Evolutionary conservation across 2,888 invertebrate genomes (phyloP).

Genomic region (Andrena trimmerana): DNA sequence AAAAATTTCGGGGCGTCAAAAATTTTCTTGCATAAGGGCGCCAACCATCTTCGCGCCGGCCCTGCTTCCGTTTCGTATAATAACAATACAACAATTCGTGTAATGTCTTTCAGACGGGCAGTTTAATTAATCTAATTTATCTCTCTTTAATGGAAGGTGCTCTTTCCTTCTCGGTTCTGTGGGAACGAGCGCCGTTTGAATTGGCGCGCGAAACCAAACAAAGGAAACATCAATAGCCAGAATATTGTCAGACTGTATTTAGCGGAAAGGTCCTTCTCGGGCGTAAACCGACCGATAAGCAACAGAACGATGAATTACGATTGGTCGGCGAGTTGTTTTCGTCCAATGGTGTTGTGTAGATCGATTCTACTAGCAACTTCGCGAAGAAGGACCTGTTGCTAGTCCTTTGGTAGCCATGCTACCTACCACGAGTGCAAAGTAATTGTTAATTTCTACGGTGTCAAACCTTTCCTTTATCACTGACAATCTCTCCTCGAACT

Average conservation of each 20-base stretch:
- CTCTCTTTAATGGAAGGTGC: not conserved
- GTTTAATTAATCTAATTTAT: not conserved
- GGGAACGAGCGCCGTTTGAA: slow-evolving; percentile 8
- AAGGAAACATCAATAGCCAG: slow-evolving; percentile 2
- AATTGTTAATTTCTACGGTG: slow-evolving; percentile 18
- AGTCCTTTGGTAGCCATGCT: slow-evolving; percentile 50
- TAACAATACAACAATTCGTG: not conserved
- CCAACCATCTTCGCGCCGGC: too few species aligned
- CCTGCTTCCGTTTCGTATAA: not conserved
- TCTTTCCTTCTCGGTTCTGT: not conserved
- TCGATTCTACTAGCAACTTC: slow-evolving; percentile 11
- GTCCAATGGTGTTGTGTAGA: slow-evolving; percentile 48
- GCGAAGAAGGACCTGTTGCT: slow-evolving; percentile 56
- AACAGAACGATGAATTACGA: slow-evolving; percentile 17
- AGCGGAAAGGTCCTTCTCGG: slow-evolving; percentile 16
- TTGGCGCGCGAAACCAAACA: slow-evolving; percentile 40
- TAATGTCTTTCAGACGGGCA: not conserved
- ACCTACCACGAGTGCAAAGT: slow-evolving; percentile 9
- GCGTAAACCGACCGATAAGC: slow-evolving; percentile 1
- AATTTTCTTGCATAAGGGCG: too few species aligned
- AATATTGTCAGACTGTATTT: not conserved
- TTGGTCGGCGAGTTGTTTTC: slow-evolving; percentile 41
- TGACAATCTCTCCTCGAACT: slow-evolving; percentile 9
- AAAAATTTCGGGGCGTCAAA: too few species aligned
- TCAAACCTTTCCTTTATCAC: slow-evolving; percentile 9